Base-by-base conservation (phyloP, 2,888 invertebrate species). In the Crioceris asparagi region DNA sequence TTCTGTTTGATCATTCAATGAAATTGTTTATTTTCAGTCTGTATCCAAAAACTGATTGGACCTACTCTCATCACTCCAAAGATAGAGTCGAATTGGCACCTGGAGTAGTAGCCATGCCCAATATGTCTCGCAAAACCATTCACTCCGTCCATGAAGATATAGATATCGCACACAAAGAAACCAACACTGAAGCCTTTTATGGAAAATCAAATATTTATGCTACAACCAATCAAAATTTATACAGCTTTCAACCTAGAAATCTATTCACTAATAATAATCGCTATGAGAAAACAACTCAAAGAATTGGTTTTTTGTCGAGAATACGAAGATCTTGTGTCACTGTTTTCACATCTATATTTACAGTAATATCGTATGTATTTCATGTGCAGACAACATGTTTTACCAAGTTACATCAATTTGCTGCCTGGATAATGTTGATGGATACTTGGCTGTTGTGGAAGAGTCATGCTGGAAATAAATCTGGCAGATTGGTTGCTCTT, bases 31-130 rank as follows among this genome's bases (percentile, higher is more conserved):
- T 15, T 32, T 68, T 11, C 71, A 90, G 90, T 62, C 79, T 79
- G 64, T 85, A 81, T 60, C 88, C 87, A 4, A 91, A 91, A 67
- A 91, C 90, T 42, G 90, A 90, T 65, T 90, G 87, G 67, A 88
- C 88, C 6, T 91, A 91, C 63, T 86, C 88, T 2, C 75, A 73
- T 45, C 67, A 80, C 49, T 88, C 87, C n/a, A 78, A 78, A 49
- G 83, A 83, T 67, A 77, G 86, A 35, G 79, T 82, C 50, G 83
- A 83, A 60, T 66, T 85, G 38, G 81, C 80, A 0, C 83, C 83
- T 1, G 86, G 86, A 2, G 74, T 85, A 38, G 71, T 86, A 46
- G 81, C 82, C 17, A 84, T 86, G 74, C 88, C 88, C 3, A 90
- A 91, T 64, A 88, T 91, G 88, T 87, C 87, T 2, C 77, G 90